Evolutionary conservation across 2,888 invertebrate species (phyloP).

Genomic region (Phorcus lineatus): DNA sequence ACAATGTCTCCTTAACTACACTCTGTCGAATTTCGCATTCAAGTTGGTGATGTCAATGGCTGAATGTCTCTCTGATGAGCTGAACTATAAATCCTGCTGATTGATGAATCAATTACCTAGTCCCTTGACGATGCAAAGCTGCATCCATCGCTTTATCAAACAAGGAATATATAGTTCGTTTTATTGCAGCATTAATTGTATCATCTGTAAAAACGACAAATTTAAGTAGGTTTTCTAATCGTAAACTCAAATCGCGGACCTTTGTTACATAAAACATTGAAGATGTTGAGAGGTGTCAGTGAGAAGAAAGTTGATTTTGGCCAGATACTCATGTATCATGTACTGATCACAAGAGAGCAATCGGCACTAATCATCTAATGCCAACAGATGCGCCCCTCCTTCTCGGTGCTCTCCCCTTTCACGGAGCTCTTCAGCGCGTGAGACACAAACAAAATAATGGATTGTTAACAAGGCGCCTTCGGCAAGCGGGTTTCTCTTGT

Average conservation of each 20-base stretch:
- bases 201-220: neutral
- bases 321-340: neutral
- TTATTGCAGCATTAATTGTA: slow-evolving; percentile 1
- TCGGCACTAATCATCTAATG: neutral
- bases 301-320: neutral
- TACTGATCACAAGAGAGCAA: slow-evolving; percentile 6
- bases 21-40: too few species aligned
- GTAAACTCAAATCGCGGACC: neutral
- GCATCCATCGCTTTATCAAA: too few species aligned
- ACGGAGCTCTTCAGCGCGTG: slow-evolving; percentile 4
- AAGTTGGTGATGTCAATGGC: too few species aligned
- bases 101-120: too few species aligned
- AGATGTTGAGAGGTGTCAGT: neutral
- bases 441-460: slow-evolving; percentile 13
- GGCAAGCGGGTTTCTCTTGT: neutral
- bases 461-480: neutral
- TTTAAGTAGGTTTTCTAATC: neutral
- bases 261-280: neutral
- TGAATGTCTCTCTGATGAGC: too few species aligned
- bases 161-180: neutral
- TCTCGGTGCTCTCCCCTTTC: slow-evolving; percentile 1
- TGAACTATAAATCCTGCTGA: too few species aligned
- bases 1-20: too few species aligned
- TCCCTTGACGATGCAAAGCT: too few species aligned
- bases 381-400: slow-evolving; percentile 6